Evolutionary conservation across 2,888 invertebrate genomes (phyloP).

Genomic region (Mimas tiliae): DNA sequence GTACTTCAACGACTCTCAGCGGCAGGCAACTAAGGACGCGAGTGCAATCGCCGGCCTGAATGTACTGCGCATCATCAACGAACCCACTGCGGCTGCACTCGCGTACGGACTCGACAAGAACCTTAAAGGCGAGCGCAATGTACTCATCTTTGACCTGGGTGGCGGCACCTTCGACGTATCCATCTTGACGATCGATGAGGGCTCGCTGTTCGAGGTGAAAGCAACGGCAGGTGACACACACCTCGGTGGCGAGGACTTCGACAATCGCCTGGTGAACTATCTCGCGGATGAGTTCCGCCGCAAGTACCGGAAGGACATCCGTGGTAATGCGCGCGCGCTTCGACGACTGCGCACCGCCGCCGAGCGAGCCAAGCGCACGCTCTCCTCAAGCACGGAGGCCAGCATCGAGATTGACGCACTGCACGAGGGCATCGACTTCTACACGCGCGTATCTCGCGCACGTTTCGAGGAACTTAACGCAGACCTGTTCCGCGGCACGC

Average conservation of each 20-base stretch:
- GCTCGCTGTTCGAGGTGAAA: constrained; percentile 90
- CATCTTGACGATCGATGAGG: constrained; percentile 91
- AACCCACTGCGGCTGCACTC: constrained; percentile 90
- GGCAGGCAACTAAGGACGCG: constrained; percentile 93
- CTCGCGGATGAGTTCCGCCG: constrained; percentile 89
- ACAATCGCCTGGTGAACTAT: constrained; percentile 87
- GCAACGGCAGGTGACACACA: constrained; percentile 94
- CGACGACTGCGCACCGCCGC: constrained; percentile 90
- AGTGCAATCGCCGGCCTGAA: constrained; percentile 90
- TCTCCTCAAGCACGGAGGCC: constrained; percentile 91
- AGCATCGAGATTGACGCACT: constrained; percentile 90
- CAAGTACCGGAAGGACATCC: constrained; percentile 88
- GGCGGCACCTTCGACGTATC: constrained; percentile 92
- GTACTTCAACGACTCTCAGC: constrained; percentile 90
- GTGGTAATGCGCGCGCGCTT: constrained; percentile 87
- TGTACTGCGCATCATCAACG: constrained; percentile 92
- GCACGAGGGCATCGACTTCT: constrained; percentile 88
- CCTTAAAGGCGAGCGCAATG: constrained; percentile 86
- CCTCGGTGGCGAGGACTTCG: constrained; percentile 90
- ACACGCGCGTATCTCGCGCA: constrained; percentile 89
- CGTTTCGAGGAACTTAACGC: constrained; percentile 91
- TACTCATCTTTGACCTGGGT: constrained; percentile 87
- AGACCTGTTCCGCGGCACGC: constrained; percentile 89
- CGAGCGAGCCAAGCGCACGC: constrained; percentile 90
- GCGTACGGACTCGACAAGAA: constrained; percentile 90